phyloP scores from a whole-genome alignment of 2,888 invertebrate genomes.

The Dorcus parallelipipedus region DNA sequence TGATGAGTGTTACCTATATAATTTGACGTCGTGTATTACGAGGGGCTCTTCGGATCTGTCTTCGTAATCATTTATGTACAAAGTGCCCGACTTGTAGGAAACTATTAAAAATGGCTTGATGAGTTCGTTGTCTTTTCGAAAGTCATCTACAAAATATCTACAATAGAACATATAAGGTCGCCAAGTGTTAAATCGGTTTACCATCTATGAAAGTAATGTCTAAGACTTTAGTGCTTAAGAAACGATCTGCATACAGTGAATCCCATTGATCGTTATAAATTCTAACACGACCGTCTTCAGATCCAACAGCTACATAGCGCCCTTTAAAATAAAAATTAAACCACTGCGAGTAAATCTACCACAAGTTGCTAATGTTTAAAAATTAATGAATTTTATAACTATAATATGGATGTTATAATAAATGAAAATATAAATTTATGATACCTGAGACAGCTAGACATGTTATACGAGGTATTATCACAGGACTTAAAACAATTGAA shows the following conservation, averaged over 20 bases:
- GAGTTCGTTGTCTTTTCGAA: slow-evolving; percentile 8
- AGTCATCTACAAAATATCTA: slow-evolving; percentile 20
- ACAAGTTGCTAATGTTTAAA: too few species aligned
- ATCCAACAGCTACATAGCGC: slow-evolving; percentile 41
- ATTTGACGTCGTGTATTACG: slow-evolving; percentile 36
- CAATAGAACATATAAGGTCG: neutral
- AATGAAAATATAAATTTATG: too few species aligned
- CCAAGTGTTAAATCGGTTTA: neutral
- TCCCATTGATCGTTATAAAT: slow-evolving; percentile 40
- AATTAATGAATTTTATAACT: too few species aligned
- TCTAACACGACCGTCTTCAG: slow-evolving; percentile 42
- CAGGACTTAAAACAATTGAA: slow-evolving; percentile 37
- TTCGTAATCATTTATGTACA: slow-evolving; percentile 25
- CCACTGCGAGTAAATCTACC: too few species aligned
- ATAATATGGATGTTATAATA: too few species aligned
- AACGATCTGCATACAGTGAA: slow-evolving; percentile 33
- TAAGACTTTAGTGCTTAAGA: slow-evolving; percentile 39
- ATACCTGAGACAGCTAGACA: slow-evolving; percentile 41
- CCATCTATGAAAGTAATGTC: slow-evolving; percentile 40
- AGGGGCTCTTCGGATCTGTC: slow-evolving; percentile 21
- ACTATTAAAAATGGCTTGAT: slow-evolving; percentile 21
- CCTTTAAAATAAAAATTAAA: slow-evolving; percentile 23
- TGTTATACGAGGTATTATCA: slow-evolving; percentile 40
- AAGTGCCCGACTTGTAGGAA: slow-evolving; percentile 23
- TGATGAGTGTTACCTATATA: slow-evolving; percentile 31